Conservation (phyloP, 2,797 vertebrate species). For the Melanotaenia maccullochi region DNA sequence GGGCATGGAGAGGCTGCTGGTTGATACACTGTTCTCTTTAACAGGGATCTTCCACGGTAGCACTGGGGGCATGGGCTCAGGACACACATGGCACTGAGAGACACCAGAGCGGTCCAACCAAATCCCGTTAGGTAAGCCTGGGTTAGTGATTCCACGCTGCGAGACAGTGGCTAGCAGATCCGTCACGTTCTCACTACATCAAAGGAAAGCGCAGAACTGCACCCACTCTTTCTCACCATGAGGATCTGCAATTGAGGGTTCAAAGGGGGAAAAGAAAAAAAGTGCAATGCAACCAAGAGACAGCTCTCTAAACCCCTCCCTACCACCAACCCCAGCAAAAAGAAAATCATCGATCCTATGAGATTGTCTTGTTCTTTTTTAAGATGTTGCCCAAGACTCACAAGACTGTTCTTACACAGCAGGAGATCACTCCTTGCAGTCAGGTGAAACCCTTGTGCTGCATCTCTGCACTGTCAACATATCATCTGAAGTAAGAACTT, state of each 20-base stretch:
- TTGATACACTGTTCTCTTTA: constrained; percentile 79
- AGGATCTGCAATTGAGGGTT: constrained; percentile 74
- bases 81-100: constrained; percentile 79
- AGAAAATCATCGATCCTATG: constrained; percentile 28
- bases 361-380: constrained; percentile 43
- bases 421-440: constrained; percentile 50
- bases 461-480: constrained; percentile 29
- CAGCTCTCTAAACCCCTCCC: constrained; percentile 28
- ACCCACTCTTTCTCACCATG: constrained; percentile 59
- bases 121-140: constrained; percentile 87
- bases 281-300: constrained; percentile 43
- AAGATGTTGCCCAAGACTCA: constrained; percentile 38
- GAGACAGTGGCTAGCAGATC: constrained; percentile 82
- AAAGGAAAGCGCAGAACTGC: constrained; percentile 76
- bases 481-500: constrained; percentile 2
- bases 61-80: constrained; percentile 76
- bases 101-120: constrained; percentile 77
- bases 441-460: constrained; percentile 26
- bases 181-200: constrained; percentile 85
- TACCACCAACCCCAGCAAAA: constrained; percentile 23
- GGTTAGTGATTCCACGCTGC: constrained; percentile 86
- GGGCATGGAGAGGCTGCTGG: constrained; percentile 73
- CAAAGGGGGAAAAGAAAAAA: constrained; percentile 43
- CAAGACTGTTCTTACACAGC: constrained; percentile 39
- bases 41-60: constrained; percentile 77